Base-by-base conservation (phyloP, 1,140 invertebrate species). In the honey bee (Apis mellifera) region DNA sequence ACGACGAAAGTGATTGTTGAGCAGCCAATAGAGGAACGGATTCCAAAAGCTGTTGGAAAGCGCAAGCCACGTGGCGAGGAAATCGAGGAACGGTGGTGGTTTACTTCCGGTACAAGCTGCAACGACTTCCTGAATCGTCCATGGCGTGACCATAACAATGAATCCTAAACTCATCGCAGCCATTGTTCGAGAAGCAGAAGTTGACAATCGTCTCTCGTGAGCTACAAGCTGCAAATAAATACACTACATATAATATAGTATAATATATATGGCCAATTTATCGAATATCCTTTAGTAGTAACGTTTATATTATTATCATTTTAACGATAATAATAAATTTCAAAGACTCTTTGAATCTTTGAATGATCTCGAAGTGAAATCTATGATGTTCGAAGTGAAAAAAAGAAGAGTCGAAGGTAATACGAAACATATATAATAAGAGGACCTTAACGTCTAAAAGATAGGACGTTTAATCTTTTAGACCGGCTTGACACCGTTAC, bases 31-130 rank as follows among this genome's bases (percentile, higher is more conserved):
- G 74, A 98, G 96, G 91, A 98, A 97, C 11, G 97, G 97, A 94
- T 98, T 97, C 97, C 97, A 97, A 90, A 97, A 96, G 92, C 97
- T 97, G 92, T 97, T 97, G 89, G 97, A 97, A n/a, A 97, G 93
- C 5, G 97, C 97, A 80, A 97, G 94, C 97, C 97, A 97, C 59
- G 97, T 97, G 73, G 97, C 97, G 26, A 97, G 93, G 90, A 98
- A 98, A 91, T 97, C 97, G 78, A 98, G 93, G 79, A 96, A 95
- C 12, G 96, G 96, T 2, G 97, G 97, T 85, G 97, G 96, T 93
- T 96, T 96, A 60, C 97, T 96, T 76, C 97, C 97, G 4, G 97
- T 97, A 91, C 97, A 98, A 26, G 97, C 97, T 54, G 96, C 97
- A 23, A 98, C 97, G 76, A 98, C 97, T 95, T 98, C 97, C 94